These are phyloP conservation scores for Ceryle rudis DNA, from an alignment of 2,797 vertebrate species.

Conservation along the genomic window DNA sequence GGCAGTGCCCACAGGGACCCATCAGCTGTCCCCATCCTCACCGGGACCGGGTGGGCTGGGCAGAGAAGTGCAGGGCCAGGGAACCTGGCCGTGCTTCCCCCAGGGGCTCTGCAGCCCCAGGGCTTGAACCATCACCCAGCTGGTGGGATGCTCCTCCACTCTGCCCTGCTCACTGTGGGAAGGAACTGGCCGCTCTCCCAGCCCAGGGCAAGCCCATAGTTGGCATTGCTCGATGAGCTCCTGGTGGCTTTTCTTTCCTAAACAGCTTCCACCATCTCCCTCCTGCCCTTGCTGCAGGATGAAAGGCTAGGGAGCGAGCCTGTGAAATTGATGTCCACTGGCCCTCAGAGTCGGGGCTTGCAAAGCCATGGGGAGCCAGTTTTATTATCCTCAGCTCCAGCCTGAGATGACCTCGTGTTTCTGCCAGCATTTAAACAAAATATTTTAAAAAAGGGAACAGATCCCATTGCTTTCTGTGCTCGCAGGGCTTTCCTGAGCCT, in stretches of 20 bases:
- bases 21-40: fast-evolving
- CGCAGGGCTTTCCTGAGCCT: constrained; percentile 33
- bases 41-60: not conserved
- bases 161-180: fast-evolving
- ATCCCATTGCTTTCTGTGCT: constrained; percentile 12
- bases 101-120: not conserved
- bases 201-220: fast-evolving
- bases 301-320: not conserved
- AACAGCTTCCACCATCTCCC: not conserved
- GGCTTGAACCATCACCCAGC: not conserved
- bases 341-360: not conserved
- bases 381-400: constrained; percentile 67
- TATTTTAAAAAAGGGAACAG: constrained; percentile 27
- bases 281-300: not conserved
- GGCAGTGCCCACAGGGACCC: not conserved
- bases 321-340: not conserved
- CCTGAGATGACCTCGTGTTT: constrained; percentile 71
- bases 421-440: constrained; percentile 73
- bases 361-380: constrained; percentile 8
- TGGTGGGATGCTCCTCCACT: not conserved
- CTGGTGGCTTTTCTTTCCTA: not conserved
- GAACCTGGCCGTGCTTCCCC: fast-evolving
- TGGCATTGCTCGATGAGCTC: fast-evolving
- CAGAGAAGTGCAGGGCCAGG: not conserved
- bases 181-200: fast-evolving